Evolutionary conservation across 2,888 invertebrate genomes (phyloP).

Genomic region (Drosophila leonis): DNA sequence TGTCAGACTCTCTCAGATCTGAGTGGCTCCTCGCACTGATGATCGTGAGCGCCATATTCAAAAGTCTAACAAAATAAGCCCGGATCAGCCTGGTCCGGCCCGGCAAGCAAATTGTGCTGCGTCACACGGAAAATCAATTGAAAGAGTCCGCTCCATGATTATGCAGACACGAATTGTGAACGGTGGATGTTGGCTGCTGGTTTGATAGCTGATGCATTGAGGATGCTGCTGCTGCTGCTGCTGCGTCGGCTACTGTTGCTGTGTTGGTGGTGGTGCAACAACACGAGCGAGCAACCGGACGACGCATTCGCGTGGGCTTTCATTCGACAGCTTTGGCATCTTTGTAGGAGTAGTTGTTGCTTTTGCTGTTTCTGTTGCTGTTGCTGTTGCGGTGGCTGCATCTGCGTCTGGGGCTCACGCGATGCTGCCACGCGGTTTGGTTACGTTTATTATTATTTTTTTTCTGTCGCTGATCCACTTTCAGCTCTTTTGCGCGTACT

Average conservation of each 20-base stretch:
- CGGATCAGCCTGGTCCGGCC: slow-evolving; percentile 10
- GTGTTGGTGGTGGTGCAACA: slow-evolving; percentile 29
- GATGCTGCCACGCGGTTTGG: slow-evolving; percentile 80
- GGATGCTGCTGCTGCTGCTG: slow-evolving; percentile 46
- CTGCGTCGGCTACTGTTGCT: slow-evolving; percentile 16
- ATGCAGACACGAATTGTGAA: slow-evolving; percentile 65
- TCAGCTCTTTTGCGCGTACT: slow-evolving; percentile 78
- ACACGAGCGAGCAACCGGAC: slow-evolving; percentile 36
- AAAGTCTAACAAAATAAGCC: slow-evolving; percentile 59
- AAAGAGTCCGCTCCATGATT: slow-evolving; percentile 74
- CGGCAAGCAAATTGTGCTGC: slow-evolving; percentile 71
- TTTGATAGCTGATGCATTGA: slow-evolving; percentile 28
- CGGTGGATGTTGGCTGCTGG: slow-evolving; percentile 13
- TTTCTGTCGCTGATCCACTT: slow-evolving; percentile 74
- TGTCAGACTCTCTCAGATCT: slow-evolving; percentile 30
- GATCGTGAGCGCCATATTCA: slow-evolving; percentile 73
- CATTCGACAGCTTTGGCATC: slow-evolving; percentile 59
- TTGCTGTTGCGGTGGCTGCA: slow-evolving; percentile 41
- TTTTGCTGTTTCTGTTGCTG: slow-evolving; percentile 16
- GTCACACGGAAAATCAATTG: slow-evolving; percentile 81
- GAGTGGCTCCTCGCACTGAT: slow-evolving; percentile 16
- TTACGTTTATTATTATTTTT: slow-evolving; percentile 78
- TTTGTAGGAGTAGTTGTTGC: slow-evolving; percentile 67
- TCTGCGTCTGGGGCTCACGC: slow-evolving; percentile 71
- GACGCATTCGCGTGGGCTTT: slow-evolving; percentile 74